Evolutionary conservation across 2,797 vertebrate genomes (phyloP).

Genomic region (Gallirallus australis): DNA sequence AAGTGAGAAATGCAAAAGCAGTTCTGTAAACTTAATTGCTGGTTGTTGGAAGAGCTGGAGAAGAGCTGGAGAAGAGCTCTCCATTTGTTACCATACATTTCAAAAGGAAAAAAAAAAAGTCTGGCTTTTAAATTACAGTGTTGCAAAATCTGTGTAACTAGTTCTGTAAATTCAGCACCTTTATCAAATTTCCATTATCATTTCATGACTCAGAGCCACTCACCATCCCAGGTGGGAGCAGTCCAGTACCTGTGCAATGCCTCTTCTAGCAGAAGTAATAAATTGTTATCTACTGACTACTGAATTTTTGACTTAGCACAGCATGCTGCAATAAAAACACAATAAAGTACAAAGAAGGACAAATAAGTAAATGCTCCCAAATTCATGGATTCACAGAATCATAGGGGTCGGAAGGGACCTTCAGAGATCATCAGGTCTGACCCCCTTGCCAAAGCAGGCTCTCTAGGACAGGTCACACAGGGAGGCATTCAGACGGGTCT

Average conservation of each 20-base stretch:
- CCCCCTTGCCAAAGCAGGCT: too few relatives aligned
- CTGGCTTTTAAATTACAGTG: neutral
- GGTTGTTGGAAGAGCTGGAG: neutral
- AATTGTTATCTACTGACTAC: neutral
- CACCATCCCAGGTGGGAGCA: neutral
- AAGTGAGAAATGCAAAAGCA: slow-evolving; percentile 16
- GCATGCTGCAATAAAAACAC: neutral
- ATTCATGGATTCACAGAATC: too few relatives aligned
- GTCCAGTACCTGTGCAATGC: neutral
- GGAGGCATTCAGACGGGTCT: too few relatives aligned
- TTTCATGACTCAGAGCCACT: neutral
- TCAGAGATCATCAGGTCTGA: too few relatives aligned
- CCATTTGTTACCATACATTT: neutral
- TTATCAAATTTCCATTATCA: slow-evolving; percentile 11
- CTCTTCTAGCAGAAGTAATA: neutral
- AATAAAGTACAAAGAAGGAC: neutral
- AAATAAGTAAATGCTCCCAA: slow-evolving; percentile 9
- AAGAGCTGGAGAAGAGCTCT: slow-evolving; percentile 5
- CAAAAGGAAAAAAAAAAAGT: neutral
- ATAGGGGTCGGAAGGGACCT: too few relatives aligned
- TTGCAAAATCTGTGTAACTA: neutral
- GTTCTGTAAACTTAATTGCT: slow-evolving; percentile 16
- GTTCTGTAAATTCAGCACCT: slow-evolving; percentile 27
- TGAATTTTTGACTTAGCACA: neutral
- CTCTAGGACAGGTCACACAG: too few relatives aligned